Evolutionary conservation across 2,797 vertebrate genomes (phyloP).

Genomic region (Kryptopterus vitreolus): DNA sequence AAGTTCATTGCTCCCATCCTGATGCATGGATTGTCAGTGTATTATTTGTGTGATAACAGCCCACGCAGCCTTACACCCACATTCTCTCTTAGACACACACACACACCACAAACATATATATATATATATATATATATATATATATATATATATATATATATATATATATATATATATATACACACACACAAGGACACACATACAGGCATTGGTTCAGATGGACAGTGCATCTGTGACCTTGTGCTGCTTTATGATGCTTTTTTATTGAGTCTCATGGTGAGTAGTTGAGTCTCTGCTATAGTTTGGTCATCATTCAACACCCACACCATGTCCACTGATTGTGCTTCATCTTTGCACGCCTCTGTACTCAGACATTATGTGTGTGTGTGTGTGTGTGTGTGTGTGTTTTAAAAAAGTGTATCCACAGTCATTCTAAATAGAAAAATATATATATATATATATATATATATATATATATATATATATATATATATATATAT

Average conservation of each 20-base stretch:
- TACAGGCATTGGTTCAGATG: slow-evolving; percentile 53
- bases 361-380: slow-evolving; percentile 26
- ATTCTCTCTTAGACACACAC: background rate
- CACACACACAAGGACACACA: slow-evolving; percentile 21
- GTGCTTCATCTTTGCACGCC: slow-evolving; percentile 51
- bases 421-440: too few relatives aligned
- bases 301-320: slow-evolving; percentile 73
- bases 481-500: too few relatives aligned
- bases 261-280: slow-evolving; percentile 58
- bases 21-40: slow-evolving; percentile 50
- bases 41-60: slow-evolving; percentile 54
- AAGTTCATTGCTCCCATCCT: slow-evolving; percentile 45
- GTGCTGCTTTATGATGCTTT: too few relatives aligned
- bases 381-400: slow-evolving; percentile 32
- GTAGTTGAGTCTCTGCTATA: slow-evolving; percentile 54
- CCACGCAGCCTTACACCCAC: slow-evolving; percentile 35
- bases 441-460: too few relatives aligned
- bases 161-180: too few relatives aligned
- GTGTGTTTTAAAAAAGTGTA: too few relatives aligned
- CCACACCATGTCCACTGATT: slow-evolving; percentile 63
- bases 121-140: too few relatives aligned
- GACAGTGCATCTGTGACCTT: slow-evolving; percentile 43
- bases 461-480: too few relatives aligned
- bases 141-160: too few relatives aligned
- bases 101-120: too few relatives aligned